Base-by-base conservation (phyloP, 2,888 invertebrate genomes). In the Vanessa cardui region DNA sequence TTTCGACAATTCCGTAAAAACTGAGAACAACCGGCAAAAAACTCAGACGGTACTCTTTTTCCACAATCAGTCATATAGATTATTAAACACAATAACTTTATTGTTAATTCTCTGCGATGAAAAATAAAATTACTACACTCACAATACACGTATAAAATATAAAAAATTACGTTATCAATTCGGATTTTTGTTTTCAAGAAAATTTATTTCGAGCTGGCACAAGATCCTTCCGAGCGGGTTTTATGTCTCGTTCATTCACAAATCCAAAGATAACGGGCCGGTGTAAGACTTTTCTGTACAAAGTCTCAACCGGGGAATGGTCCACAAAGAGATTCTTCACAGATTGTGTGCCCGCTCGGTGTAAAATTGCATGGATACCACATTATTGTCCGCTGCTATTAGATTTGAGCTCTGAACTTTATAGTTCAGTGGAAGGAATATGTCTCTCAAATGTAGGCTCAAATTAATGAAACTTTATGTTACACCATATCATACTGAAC, bases 181-280 rank as follows among this genome's bases (percentile, higher is more conserved):
- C 33, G 62, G 61, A 62, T 62, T 63, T 63, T 59, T 60, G 62
- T 68, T 60, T 65, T 70, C 50, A 56, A 72, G 70, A 60, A 65
- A 73, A 70, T 73, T 71, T 73, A 75, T 73, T 73, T 73, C 67
- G 26, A 31, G 15, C 66, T 70, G 63, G 72, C 69, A 63, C 72
- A 76, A 78, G 77, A 80, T 80, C 77, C 83, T 81, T 82, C 82
- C 79, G 79, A 78, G 77, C 77, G 74, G 78, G 85, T 82, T 86
- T 84, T 85, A 81, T 79, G 83, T 85, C 83, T 84, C 83, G 82
- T 84, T 84, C 82, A 77, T 78, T 81, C 80, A 83, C 81, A 85
- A 87, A 87, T 87, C 84, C 83, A 78, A 76, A 83, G 85, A 84
- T 85, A 86, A 80, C 82, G 76, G 78, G 72, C 65, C 77, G 68